Base-by-base conservation (phyloP, 2,797 vertebrate genomes). In the Nannoperca australis region DNA sequence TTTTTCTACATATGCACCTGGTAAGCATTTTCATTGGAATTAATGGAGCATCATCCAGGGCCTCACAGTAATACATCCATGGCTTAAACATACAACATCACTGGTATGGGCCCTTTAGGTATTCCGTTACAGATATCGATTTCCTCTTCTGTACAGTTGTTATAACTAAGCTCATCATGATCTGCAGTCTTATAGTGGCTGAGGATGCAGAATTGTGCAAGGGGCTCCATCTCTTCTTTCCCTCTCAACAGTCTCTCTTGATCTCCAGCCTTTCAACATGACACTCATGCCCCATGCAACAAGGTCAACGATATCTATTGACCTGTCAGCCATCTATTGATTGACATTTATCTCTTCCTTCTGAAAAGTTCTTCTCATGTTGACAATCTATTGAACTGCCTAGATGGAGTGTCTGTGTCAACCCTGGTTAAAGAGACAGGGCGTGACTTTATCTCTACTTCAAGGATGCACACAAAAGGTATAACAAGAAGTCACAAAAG, bases 261-360 rank as follows among this genome's bases (percentile, higher is more conserved):
- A 73, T 82, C 54, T 74, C 61, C 71, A 64, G 30, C 70, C 68
- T 51, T 65, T 64, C 62, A 85, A 65, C 17, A 36, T 83, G 77
- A 86, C 73, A 62, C 73, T 75, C 34, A 24, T 5, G 7, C 68
- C 74, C 32, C 1, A 76, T 58, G 81, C 78, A 84, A 82, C 73
- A 74, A 86, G 89, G 89, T 92, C 89, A 91, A 74, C n/a, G n/a
- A 75, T 82, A 89, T 91, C 88, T 85, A 90, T 84, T 83, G 89
- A 92, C 82, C 86, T 85, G 90, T 83, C 89, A 85, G 36, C 30
- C 59, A 45, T 70, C 78, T 91, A 91, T 92, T 91, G 91, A 93
- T 59, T 73, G 85, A 81, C 88, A 88, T 89, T 89, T 66, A 87
- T 88, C 86, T 87, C 75, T 65, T 88, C 63, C 82, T 78, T 79